Evolutionary conservation across 1,140 invertebrate genomes (phyloP).

Genomic region (Drosophila quadrilineata): DNA sequence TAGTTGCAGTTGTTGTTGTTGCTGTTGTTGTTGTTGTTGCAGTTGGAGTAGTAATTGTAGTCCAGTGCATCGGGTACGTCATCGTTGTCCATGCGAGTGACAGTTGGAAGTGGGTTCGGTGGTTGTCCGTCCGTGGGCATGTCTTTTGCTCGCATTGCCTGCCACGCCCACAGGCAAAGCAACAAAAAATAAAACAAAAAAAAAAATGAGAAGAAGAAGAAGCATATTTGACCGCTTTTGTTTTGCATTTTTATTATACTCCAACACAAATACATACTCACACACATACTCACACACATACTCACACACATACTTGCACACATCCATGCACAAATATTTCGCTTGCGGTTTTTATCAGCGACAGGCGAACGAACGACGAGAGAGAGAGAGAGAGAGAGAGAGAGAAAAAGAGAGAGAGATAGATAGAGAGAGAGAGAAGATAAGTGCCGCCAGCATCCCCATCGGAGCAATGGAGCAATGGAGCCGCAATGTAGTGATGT

Average conservation of each 20-base stretch:
- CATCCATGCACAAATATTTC: slow-evolving; percentile 51
- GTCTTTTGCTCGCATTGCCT: slow-evolving; percentile 28
- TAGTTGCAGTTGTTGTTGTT: background rate
- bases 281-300: background rate
- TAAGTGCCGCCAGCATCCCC: too few relatives aligned
- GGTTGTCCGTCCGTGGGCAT: slow-evolving; percentile 22
- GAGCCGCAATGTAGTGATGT: too few relatives aligned
- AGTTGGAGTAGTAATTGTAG: slow-evolving; percentile 10
- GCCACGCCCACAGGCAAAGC: slow-evolving; percentile 57
- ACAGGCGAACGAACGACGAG: slow-evolving; percentile 36
- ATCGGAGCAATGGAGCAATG: too few relatives aligned
- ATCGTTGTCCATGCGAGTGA: slow-evolving; percentile 69
- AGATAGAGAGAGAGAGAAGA: too few relatives aligned
- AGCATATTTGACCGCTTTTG: slow-evolving; percentile 72
- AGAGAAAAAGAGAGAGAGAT: too few relatives aligned
- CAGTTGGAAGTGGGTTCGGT: slow-evolving; percentile 71
- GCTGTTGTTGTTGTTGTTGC: slow-evolving; percentile 2
- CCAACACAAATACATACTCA: slow-evolving; percentile 1
- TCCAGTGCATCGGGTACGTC: slow-evolving; percentile 52
- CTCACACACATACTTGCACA: background rate
- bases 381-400: too few relatives aligned
- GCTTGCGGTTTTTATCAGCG: slow-evolving; percentile 73
- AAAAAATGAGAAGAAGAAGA: too few relatives aligned
- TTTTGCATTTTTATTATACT: slow-evolving; percentile 71
- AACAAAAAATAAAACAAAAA: too few relatives aligned